Conservation (phyloP, 1,140 invertebrate genomes). For the Zaprionus davidi region DNA sequence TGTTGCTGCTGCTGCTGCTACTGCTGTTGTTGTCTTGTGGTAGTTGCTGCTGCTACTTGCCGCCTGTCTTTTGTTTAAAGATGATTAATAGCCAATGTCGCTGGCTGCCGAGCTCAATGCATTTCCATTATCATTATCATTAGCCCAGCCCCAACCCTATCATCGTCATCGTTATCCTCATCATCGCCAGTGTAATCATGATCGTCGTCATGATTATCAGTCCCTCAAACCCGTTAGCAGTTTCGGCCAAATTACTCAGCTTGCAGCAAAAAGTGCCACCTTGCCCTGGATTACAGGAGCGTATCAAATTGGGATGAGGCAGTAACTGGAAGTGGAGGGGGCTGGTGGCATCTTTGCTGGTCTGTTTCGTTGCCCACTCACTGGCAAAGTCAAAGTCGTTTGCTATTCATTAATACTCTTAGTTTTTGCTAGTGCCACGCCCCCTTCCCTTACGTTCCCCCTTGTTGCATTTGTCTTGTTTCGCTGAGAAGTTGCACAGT, state of each 20-base stretch:
- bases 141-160: slow-evolving; percentile 38
- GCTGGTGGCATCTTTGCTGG: slow-evolving; percentile 1
- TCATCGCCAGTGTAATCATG: slow-evolving; percentile 15
- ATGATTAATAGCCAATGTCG: slow-evolving; percentile 82
- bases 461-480: slow-evolving; percentile 53
- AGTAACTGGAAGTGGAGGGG: not conserved
- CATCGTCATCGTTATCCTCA: slow-evolving; percentile 19
- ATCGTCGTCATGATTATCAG: slow-evolving; percentile 43
- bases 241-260: slow-evolving; percentile 75
- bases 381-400: slow-evolving; percentile 72
- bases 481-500: slow-evolving; percentile 65
- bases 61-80: slow-evolving; percentile 78
- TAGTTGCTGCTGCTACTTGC: slow-evolving; percentile 52
- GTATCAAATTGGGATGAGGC: not conserved
- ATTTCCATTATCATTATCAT: slow-evolving; percentile 76
- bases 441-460: not conserved
- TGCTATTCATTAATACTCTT: slow-evolving; percentile 81
- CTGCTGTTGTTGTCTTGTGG: slow-evolving; percentile 35
- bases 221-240: slow-evolving; percentile 31
- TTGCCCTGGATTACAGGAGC: not conserved
- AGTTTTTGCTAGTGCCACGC: slow-evolving; percentile 52
- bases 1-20: slow-evolving; percentile 48
- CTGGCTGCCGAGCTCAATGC: slow-evolving; percentile 71
- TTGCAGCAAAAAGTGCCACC: slow-evolving; percentile 58
- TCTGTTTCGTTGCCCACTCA: slow-evolving; percentile 32